A percentile compares a stretch with the other conserved stretches of the same genome.
phyloP scores from a whole-genome alignment of 1,140 invertebrate genomes.

The Belonocnema kinseyi region DNA sequence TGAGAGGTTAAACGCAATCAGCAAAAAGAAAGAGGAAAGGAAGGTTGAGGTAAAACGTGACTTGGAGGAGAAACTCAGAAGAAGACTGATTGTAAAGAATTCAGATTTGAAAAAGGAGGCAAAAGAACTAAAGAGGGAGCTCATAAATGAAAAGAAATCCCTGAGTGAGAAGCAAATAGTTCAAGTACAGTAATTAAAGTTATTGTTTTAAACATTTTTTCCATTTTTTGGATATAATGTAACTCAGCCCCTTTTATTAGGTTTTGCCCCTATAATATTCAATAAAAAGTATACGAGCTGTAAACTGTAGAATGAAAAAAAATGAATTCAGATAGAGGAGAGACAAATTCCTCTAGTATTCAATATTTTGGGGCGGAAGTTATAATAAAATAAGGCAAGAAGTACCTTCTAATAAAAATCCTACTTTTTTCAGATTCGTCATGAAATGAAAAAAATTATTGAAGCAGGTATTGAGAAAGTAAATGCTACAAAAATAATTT shows the following conservation, averaged over 20 bases:
- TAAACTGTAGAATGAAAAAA: too few relatives aligned
- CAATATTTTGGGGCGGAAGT: background rate
- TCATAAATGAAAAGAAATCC: slow-evolving; percentile 39
- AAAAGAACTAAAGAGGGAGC: slow-evolving; percentile 37
- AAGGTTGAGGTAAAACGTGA: slow-evolving; percentile 49
- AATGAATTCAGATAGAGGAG: too few relatives aligned
- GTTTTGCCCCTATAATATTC: too few relatives aligned
- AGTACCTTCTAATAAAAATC: background rate
- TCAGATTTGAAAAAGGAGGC: slow-evolving; percentile 42
- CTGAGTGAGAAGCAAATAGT: slow-evolving; percentile 48
- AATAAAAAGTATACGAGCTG: too few relatives aligned
- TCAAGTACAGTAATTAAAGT: slow-evolving; percentile 44
- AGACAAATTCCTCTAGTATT: background rate
- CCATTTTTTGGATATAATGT: too few relatives aligned
- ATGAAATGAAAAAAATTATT: slow-evolving; percentile 51
- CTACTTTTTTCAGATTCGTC: slow-evolving; percentile 48
- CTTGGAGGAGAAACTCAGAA: slow-evolving; percentile 45
- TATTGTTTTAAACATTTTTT: slow-evolving; percentile 15
- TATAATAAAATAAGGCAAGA: background rate
- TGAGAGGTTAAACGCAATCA: slow-evolving; percentile 45
- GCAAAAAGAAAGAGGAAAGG: slow-evolving; percentile 50
- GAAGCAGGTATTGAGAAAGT: slow-evolving; percentile 55
- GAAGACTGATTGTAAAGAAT: slow-evolving; percentile 47
- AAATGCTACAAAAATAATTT: slow-evolving; percentile 47
- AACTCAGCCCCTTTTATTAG: too few relatives aligned